Conservation (phyloP, 2,797 vertebrate genomes). For the Parauchenoglanis punctatus region DNA sequence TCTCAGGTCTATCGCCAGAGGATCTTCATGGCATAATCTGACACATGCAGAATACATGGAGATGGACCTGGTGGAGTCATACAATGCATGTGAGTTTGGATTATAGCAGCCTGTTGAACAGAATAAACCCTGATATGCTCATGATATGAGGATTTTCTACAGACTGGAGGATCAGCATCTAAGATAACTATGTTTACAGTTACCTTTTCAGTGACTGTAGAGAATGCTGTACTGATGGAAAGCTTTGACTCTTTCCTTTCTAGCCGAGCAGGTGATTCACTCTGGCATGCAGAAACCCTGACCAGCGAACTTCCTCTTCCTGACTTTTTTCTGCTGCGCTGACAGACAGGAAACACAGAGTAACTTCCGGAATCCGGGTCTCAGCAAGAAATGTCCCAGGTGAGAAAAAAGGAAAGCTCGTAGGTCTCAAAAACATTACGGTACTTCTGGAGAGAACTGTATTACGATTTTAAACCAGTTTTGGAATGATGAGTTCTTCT, state of each 20-base stretch:
- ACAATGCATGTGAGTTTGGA: background rate
- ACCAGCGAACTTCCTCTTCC: slow-evolving; percentile 52
- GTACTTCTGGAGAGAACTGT: background rate
- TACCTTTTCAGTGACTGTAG: background rate
- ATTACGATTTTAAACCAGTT: slow-evolving; percentile 33
- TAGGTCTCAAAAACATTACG: slow-evolving; percentile 49
- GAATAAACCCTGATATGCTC: background rate
- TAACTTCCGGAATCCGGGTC: slow-evolving; percentile 57
- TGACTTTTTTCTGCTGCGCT: slow-evolving; percentile 40
- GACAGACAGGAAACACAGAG: slow-evolving; percentile 51
- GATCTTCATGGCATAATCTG: background rate
- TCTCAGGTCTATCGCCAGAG: background rate
- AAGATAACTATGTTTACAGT: background rate
- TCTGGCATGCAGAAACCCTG: slow-evolving; percentile 26
- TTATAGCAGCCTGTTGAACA: background rate
- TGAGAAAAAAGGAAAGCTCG: slow-evolving; percentile 72
- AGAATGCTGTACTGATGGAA: background rate
- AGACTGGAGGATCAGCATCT: background rate
- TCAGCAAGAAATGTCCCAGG: slow-evolving; percentile 68
- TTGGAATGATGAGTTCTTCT: slow-evolving; percentile 20
- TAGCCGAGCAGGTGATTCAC: slow-evolving; percentile 21
- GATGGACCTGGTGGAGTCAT: background rate
- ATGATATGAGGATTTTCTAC: background rate
- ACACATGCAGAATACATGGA: too few species aligned
- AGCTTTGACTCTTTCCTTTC: background rate